Evolutionary conservation across 1,140 invertebrate genomes (phyloP).

Genomic region (Holotrichia oblita): DNA sequence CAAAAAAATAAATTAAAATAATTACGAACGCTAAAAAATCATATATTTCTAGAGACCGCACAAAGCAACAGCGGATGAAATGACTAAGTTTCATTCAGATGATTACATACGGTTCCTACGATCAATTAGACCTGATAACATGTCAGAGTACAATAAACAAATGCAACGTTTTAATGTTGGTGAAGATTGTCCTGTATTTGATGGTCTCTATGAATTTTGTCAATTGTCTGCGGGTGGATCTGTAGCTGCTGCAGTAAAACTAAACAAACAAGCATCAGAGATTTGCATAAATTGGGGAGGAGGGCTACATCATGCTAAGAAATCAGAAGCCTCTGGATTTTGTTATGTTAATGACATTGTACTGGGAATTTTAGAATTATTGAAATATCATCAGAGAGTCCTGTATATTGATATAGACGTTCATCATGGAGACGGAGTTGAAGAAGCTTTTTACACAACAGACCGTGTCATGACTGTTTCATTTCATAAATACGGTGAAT

Average conservation of each 20-base stretch:
- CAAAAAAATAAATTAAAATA: too few relatives aligned
- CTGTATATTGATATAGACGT: constrained; percentile 96
- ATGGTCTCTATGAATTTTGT: constrained; percentile 97
- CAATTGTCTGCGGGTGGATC: constrained; percentile 98
- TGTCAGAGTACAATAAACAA: constrained; percentile 99
- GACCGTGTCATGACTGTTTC: constrained; percentile 93
- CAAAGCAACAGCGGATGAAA: constrained; percentile 99
- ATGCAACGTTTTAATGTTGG: constrained; percentile 99
- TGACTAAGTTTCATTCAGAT: constrained; percentile 99
- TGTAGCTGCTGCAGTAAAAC: constrained; percentile 95
- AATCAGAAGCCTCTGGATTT: constrained; percentile 96
- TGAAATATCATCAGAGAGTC: constrained; percentile 90
- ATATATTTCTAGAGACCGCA: constrained; percentile 83
- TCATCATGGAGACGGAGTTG: constrained; percentile 92
- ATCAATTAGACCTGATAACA: constrained; percentile 98
- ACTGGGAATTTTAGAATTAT: constrained; percentile 88
- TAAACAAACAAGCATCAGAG: constrained; percentile 96
- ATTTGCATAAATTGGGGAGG: constrained; percentile 99
- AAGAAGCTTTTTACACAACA: constrained; percentile 93
- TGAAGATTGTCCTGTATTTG: constrained; percentile 98
- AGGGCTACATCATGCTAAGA: constrained; percentile 97
- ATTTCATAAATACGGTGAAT: constrained; percentile 94
- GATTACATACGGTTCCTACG: constrained; percentile 98
- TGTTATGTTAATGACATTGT: constrained; percentile 99
- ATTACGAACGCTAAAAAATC: background rate